A percentile compares a stretch with the other conserved stretches of the same genome.
Evolutionary conservation across 2,888 invertebrate species (phyloP).

Genomic region (Drymonia ruficornis): DNA sequence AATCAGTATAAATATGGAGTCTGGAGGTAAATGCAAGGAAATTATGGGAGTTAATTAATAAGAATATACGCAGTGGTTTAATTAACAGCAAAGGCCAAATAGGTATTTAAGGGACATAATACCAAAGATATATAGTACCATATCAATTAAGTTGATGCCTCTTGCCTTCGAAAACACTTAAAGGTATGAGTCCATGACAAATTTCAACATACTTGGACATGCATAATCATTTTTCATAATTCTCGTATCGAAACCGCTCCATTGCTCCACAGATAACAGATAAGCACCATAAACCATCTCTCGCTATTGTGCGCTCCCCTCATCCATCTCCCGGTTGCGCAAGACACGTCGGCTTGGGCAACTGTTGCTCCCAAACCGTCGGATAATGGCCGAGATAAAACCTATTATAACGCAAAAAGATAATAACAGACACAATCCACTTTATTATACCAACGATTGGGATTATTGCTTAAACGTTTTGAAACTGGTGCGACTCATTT

Average conservation of each 20-base stretch:
- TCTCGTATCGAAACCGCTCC: background rate
- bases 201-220: background rate
- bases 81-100: background rate
- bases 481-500: constrained; percentile 9
- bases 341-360: constrained; percentile 24
- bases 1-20: constrained; percentile 10
- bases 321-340: constrained; percentile 53
- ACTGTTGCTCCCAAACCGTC: constrained; percentile 34
- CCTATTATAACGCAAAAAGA: constrained; percentile 29
- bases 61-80: background rate
- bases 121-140: background rate
- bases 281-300: constrained; percentile 29
- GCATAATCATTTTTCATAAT: background rate
- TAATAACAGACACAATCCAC: constrained; percentile 32
- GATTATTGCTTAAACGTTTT: constrained; percentile 25
- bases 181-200: too few relatives aligned
- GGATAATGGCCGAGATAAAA: constrained; percentile 34
- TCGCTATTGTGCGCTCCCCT: constrained; percentile 45
- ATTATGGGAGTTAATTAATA: background rate
- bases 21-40: constrained; percentile 1
- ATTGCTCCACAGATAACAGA: constrained; percentile 14
- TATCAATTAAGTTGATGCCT: too few relatives aligned
- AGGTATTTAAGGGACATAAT: background rate
- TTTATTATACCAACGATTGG: constrained; percentile 30
- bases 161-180: too few relatives aligned